These are phyloP conservation scores for Ophiodon elongatus DNA, from an alignment of 2,113 vertebrate genomes.

Conservation along the genomic window DNA sequence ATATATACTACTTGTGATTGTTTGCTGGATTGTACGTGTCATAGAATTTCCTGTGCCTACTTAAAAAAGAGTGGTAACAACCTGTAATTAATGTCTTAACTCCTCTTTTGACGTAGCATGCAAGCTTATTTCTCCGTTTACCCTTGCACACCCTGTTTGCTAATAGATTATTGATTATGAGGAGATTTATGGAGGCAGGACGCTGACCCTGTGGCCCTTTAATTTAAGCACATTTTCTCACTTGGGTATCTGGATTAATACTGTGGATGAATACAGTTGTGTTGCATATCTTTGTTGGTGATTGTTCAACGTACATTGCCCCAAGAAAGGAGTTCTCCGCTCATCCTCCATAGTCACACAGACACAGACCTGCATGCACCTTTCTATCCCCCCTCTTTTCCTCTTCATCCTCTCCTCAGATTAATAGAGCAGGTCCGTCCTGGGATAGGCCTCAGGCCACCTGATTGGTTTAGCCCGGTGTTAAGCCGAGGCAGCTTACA, in stretches of 20 bases:
- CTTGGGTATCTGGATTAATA: background rate
- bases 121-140: background rate
- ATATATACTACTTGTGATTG: background rate
- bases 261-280: background rate
- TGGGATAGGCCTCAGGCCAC: conserved; percentile 50
- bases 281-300: background rate
- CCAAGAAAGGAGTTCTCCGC: background rate
- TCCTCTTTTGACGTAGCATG: background rate
- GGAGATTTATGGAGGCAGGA: conserved; percentile 23
- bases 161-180: conserved; percentile 9
- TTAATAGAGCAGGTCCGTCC: conserved; percentile 55
- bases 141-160: background rate
- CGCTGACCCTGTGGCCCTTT: conserved; percentile 19
- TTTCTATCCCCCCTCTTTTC: conserved; percentile 4
- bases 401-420: conserved; percentile 43
- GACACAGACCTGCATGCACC: background rate
- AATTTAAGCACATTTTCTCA: background rate
- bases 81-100: background rate
- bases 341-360: background rate
- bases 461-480: conserved; percentile 69
- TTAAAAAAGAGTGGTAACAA: background rate
- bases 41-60: background rate
- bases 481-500: conserved; percentile 70
- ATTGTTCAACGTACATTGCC: background rate
- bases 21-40: background rate